phyloP scores from a whole-genome alignment of 2,888 invertebrate genomes.

The Alloplasta piceator region DNA sequence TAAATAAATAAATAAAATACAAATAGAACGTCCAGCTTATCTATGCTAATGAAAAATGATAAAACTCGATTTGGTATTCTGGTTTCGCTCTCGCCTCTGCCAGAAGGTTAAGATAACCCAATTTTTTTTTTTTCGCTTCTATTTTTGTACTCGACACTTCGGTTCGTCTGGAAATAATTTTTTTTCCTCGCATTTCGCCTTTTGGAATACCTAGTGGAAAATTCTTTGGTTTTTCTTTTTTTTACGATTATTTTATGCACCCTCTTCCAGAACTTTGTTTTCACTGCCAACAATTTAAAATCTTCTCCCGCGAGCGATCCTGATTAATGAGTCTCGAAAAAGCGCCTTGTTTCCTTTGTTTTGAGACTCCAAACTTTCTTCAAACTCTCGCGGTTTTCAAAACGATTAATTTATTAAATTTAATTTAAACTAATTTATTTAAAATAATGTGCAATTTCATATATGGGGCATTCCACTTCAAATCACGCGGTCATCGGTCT shows the following conservation, averaged over 20 bases:
- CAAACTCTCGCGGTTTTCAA: conserved; percentile 3
- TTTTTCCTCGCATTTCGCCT: background rate
- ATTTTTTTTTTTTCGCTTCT: conserved; percentile 50
- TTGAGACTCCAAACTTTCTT: background rate
- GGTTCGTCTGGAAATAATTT: background rate
- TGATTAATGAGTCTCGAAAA: conserved; percentile 34
- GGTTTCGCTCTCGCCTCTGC: background rate
- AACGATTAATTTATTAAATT: background rate
- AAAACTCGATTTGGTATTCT: conserved; percentile 1
- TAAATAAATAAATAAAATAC: background rate
- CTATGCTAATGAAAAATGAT: conserved; percentile 46
- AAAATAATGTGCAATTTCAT: too few species aligned
- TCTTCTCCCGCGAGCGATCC: conserved; percentile 1
- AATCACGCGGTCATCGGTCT: too few species aligned
- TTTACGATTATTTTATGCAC: background rate
- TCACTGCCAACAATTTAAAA: background rate
- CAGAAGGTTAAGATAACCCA: conserved; percentile 39
- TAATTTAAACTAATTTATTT: too few species aligned
- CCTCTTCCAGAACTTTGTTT: background rate
- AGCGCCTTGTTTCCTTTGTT: background rate
- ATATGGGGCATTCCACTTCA: too few species aligned
- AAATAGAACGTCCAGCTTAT: conserved; percentile 28
- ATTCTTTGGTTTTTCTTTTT: background rate
- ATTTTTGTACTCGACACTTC: conserved; percentile 39
- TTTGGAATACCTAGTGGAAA: background rate